phyloP scores from a whole-genome alignment of 2,113 vertebrate species.

The Panthera tigris region DNA sequence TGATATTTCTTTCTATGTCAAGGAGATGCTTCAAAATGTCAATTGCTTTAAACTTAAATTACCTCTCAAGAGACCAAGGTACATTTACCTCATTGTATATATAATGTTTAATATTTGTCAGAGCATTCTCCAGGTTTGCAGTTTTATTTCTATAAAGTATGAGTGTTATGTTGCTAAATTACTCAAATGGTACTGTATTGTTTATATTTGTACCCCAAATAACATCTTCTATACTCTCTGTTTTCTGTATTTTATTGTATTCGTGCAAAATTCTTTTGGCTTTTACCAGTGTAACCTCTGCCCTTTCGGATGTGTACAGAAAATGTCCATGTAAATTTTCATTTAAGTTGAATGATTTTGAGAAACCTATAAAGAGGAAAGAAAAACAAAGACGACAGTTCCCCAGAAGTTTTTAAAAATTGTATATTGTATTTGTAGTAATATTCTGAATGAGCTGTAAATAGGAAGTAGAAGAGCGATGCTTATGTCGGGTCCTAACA shows the following conservation, averaged over 20 bases:
- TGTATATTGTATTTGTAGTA: conserved; percentile 87
- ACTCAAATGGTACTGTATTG: conserved; percentile 84
- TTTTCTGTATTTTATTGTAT: conserved; percentile 83
- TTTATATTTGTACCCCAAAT: conserved; percentile 82
- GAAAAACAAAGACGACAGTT: conserved; percentile 79
- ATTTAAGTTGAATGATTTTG: conserved; percentile 76
- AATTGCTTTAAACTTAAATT: conserved; percentile 88
- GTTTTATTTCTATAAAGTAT: conserved; percentile 81
- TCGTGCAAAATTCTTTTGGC: conserved; percentile 80
- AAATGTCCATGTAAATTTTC: conserved; percentile 81
- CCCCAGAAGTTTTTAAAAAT: conserved; percentile 79
- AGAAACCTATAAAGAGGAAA: conserved; percentile 81
- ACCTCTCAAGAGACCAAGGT: conserved; percentile 90
- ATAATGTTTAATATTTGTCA: conserved; percentile 87
- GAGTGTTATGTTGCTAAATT: conserved; percentile 80
- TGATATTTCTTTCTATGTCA: conserved; percentile 78
- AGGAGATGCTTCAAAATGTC: conserved; percentile 80
- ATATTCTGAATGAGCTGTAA: conserved; percentile 84
- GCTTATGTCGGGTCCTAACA: conserved; percentile 85
- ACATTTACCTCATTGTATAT: conserved; percentile 90
- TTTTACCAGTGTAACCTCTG: conserved; percentile 81
- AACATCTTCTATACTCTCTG: conserved; percentile 67
- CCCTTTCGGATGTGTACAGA: conserved; percentile 81
- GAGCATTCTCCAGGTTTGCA: conserved; percentile 83
- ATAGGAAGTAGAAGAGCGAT: conserved; percentile 84